Conservation (phyloP, 53 echinoderm and acorn worm species). For the Holothuria leucospilota region DNA sequence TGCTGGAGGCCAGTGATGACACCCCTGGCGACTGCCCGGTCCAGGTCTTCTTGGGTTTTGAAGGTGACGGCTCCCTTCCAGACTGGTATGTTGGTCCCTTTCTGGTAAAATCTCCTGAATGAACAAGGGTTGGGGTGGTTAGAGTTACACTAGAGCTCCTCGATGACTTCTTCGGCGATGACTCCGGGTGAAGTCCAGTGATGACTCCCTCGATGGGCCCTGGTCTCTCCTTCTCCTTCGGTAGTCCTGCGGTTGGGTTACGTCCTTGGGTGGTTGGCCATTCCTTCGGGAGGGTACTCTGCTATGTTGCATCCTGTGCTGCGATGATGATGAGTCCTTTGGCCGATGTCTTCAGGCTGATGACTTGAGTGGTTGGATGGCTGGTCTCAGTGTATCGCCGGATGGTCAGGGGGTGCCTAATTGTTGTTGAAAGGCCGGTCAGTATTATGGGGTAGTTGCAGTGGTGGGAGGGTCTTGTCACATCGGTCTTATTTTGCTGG, state of each 20-base stretch:
- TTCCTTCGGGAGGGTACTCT: neutral
- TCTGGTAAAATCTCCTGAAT: neutral
- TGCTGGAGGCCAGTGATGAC: neutral
- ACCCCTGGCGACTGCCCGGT: neutral
- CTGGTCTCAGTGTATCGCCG: neutral
- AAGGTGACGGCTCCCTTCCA: constrained; percentile 30
- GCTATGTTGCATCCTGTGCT: neutral
- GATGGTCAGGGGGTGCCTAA: neutral
- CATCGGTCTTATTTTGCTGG: no score
- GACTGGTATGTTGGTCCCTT: neutral
- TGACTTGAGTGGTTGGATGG: neutral
- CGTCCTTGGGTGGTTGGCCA: neutral
- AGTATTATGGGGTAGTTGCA: no score
- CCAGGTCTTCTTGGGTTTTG: neutral
- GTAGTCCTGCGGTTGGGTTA: neutral
- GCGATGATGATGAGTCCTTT: neutral
- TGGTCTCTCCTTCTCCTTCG: neutral
- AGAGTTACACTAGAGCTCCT: neutral
- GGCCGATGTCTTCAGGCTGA: neutral
- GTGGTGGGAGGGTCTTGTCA: no score
- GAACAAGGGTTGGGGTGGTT: neutral
- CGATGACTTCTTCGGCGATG: neutral
- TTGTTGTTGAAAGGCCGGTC: no score
- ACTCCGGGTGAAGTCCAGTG: constrained; percentile 9
- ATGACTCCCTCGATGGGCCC: neutral